Conservation (phyloP, 2,888 invertebrate species). For the Drosophila picticornis region DNA sequence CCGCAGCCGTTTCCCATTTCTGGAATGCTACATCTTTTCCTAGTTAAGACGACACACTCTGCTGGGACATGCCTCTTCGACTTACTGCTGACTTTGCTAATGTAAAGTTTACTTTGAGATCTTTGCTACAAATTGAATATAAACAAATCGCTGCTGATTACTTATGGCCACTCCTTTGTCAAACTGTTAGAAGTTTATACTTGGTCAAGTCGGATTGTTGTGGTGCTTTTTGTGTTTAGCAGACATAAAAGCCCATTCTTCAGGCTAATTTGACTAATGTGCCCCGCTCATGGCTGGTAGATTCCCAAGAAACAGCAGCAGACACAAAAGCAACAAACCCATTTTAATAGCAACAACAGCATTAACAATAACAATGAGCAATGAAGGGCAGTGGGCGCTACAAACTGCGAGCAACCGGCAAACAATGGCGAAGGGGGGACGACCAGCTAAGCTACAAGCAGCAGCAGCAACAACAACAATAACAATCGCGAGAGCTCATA, state of each 20-base stretch:
- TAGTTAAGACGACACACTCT: no score
- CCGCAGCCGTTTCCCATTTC: no score
- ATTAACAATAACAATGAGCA: conserved; percentile 30
- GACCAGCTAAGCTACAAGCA: background rate
- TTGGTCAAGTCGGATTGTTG: background rate
- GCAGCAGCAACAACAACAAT: conserved; percentile 1
- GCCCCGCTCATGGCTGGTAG: background rate
- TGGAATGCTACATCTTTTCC: no score
- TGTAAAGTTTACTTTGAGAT: background rate
- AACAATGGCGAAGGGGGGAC: conserved; percentile 24
- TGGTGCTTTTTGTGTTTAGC: background rate
- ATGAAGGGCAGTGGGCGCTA: conserved; percentile 36
- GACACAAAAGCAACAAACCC: conserved; percentile 23
- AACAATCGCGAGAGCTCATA: conserved; percentile 25
- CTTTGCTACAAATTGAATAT: background rate
- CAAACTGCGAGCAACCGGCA: conserved; percentile 20
- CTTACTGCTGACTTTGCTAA: background rate
- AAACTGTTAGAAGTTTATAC: background rate
- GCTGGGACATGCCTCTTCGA: background rate
- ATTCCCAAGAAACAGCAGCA: conserved; percentile 23
- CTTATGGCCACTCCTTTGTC: background rate
- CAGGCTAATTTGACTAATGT: conserved; percentile 21
- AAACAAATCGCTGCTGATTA: background rate
- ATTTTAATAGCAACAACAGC: conserved; percentile 12
- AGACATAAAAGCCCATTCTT: background rate